Conservation (phyloP, 2,888 invertebrate species). For the Abscondita cerata region DNA sequence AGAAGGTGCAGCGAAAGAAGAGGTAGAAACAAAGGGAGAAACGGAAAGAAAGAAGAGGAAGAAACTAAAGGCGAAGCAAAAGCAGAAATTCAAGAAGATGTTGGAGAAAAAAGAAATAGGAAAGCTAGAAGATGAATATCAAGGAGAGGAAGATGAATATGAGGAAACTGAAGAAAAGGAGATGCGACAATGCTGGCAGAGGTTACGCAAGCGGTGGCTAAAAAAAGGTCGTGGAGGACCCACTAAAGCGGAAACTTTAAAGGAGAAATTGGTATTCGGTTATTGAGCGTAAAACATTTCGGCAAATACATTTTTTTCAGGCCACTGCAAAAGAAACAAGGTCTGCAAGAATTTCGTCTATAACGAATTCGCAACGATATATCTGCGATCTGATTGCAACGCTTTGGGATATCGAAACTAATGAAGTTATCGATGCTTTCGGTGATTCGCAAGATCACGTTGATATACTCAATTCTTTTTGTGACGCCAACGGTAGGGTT, state of each 20-base stretch:
- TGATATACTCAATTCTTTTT: slow-evolving; percentile 67
- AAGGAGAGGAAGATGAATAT: too few species aligned
- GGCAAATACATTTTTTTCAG: slow-evolving; percentile 52
- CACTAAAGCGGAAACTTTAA: background rate
- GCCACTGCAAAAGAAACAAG: slow-evolving; percentile 69
- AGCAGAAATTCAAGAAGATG: background rate
- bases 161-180: too few species aligned
- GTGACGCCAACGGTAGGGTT: slow-evolving; percentile 64
- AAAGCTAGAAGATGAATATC: background rate
- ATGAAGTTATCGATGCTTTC: slow-evolving; percentile 72
- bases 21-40: background rate
- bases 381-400: slow-evolving; percentile 72
- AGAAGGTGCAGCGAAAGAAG: background rate
- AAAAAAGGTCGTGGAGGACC: background rate
- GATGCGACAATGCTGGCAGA: too few species aligned
- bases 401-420: slow-evolving; percentile 62
- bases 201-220: background rate
- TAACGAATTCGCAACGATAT: slow-evolving; percentile 67
- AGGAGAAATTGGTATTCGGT: background rate
- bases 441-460: slow-evolving; percentile 71
- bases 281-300: background rate
- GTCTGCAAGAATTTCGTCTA: slow-evolving; percentile 54
- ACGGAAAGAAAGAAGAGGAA: background rate
- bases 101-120: background rate
- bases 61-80: background rate